Conservation (phyloP, 2,888 invertebrate species). For the Tetranychus piercei region DNA sequence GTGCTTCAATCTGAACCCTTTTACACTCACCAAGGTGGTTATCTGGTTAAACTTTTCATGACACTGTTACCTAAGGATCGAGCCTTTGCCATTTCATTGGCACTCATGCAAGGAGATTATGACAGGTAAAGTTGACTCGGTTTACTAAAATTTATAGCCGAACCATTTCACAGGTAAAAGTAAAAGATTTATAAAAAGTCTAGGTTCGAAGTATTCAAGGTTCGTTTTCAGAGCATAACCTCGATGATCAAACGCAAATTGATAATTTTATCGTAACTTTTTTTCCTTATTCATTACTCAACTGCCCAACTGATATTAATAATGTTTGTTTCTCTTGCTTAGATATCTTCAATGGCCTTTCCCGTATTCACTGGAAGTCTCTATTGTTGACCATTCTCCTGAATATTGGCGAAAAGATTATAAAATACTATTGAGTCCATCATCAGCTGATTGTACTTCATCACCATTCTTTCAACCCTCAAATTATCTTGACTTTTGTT, state of each 20-base stretch:
- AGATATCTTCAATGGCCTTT: constrained; percentile 25
- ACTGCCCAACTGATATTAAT: no score
- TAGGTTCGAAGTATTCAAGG: no score
- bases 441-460: constrained; percentile 19
- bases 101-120: constrained; percentile 20
- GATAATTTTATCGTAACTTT: no score
- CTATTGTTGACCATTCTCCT: constrained; percentile 24
- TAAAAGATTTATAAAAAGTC: no score
- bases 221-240: no score
- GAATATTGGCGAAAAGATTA: constrained; percentile 20
- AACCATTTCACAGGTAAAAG: no score
- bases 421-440: constrained; percentile 14
- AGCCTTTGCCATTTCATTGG: constrained; percentile 21
- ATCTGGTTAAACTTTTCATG: constrained; percentile 25
- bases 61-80: constrained; percentile 18
- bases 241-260: no score
- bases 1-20: constrained; percentile 26
- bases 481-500: constrained; percentile 19
- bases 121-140: constrained; percentile 12
- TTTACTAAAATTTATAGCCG: not conserved
- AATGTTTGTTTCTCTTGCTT: not conserved
- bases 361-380: constrained; percentile 24
- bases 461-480: constrained; percentile 19
- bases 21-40: constrained; percentile 27
- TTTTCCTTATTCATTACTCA: no score